Evolutionary conservation across 2,888 invertebrate species (phyloP).

Genomic region (Drosophila quinaria): DNA sequence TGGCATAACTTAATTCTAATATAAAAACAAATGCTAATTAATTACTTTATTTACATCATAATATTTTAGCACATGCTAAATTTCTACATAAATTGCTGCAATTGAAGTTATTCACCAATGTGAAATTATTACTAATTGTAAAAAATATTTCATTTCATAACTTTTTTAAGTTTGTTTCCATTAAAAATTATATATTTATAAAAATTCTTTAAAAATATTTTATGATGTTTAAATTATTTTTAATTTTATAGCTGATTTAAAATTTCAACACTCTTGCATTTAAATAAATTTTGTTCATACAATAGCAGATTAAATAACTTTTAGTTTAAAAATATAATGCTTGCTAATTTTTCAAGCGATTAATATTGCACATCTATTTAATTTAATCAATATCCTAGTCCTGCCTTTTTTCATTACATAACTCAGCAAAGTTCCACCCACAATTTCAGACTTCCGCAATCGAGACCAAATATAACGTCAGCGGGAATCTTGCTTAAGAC

Average conservation of each 20-base stretch:
- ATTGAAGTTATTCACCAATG: too few relatives aligned
- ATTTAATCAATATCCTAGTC: conserved; percentile 3
- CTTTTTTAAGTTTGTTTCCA: neutral
- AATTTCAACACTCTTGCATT: too few relatives aligned
- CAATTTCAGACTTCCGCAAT: conserved; percentile 78
- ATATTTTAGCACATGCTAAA: too few relatives aligned
- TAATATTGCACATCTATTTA: neutral
- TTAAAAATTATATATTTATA: too few relatives aligned
- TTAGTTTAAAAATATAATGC: neutral
- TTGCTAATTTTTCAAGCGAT: neutral
- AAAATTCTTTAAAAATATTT: too few relatives aligned
- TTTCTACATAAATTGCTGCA: too few relatives aligned
- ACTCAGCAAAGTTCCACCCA: conserved; percentile 78
- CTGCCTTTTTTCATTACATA: neutral
- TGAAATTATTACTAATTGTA: too few relatives aligned
- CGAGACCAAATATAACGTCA: conserved; percentile 80
- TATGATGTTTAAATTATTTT: too few relatives aligned
- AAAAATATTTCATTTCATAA: neutral
- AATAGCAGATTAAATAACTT: neutral
- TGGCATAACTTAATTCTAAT: neutral
- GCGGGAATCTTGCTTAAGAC: conserved; percentile 76
- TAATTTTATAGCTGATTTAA: neutral
- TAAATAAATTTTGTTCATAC: too few relatives aligned
- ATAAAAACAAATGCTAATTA: neutral
- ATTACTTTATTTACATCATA: too few relatives aligned